A percentile compares a stretch with the other conserved stretches of the same genome.
phyloP scores from a whole-genome alignment of 2,888 invertebrate species.

The Drosophila paramelanica region DNA sequence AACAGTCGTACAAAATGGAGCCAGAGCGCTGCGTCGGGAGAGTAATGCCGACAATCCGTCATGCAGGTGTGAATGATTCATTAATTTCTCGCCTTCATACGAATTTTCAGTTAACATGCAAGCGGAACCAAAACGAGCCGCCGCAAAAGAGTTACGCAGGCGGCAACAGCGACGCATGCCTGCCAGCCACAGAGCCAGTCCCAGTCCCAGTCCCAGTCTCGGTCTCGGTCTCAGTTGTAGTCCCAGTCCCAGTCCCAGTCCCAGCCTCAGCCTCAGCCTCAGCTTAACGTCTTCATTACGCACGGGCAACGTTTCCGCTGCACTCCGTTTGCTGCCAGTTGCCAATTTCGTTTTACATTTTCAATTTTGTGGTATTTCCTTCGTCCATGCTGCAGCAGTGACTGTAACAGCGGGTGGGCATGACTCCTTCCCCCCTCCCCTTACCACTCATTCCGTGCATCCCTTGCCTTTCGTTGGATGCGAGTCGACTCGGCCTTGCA shows the following conservation, averaged over 20 bases:
- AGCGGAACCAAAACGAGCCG: constrained; percentile 78
- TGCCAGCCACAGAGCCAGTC: constrained; percentile 45
- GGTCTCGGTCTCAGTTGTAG: constrained; percentile 7
- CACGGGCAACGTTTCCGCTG: constrained; percentile 65
- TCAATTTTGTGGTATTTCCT: constrained; percentile 80
- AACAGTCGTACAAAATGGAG: constrained; percentile 29
- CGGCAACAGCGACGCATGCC: constrained; percentile 64
- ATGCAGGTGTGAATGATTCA: constrained; percentile 85
- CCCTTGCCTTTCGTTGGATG: background rate
- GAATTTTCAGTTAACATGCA: constrained; percentile 81
- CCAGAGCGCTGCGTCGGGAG: constrained; percentile 39
- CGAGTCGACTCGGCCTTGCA: constrained; percentile 5
- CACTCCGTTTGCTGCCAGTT: constrained; percentile 45
- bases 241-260: constrained; percentile 3
- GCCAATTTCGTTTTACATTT: constrained; percentile 80
- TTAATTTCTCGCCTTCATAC: constrained; percentile 84
- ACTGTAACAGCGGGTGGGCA: constrained; percentile 63
- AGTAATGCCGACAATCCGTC: constrained; percentile 84
- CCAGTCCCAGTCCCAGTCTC: background rate
- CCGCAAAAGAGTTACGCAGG: constrained; percentile 76
- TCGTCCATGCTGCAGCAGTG: constrained; percentile 20
- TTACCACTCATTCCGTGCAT: no score
- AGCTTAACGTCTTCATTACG: constrained; percentile 80
- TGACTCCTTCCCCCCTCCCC: background rate
- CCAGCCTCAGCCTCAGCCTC: constrained; percentile 17